Conservation (phyloP, 2,113 vertebrate species). For the Centropus unirufus region DNA sequence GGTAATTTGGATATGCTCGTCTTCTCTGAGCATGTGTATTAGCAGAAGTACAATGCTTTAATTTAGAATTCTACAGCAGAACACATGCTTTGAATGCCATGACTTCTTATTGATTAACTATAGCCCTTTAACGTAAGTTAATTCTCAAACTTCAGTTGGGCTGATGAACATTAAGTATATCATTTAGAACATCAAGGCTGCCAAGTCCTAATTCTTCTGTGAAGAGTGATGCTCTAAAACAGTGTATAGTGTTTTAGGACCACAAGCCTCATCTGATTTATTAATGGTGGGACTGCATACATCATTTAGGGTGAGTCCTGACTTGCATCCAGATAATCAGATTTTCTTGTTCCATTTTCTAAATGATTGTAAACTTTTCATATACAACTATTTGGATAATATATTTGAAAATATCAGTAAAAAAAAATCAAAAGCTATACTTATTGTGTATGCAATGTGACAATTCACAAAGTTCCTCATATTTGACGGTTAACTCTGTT, state of each 20-base stretch:
- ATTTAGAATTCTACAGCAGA: background rate
- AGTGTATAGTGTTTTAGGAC: background rate
- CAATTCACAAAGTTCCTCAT: background rate
- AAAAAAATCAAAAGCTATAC: background rate
- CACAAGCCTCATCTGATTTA: background rate
- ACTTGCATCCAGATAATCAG: background rate
- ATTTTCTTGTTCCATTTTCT: background rate
- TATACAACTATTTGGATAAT: background rate
- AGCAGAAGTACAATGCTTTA: slow-evolving; percentile 22
- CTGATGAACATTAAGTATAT: background rate
- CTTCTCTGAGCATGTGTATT: slow-evolving; percentile 2
- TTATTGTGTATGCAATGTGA: background rate
- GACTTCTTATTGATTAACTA: background rate
- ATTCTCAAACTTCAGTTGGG: background rate
- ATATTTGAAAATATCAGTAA: background rate
- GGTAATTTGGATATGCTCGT: background rate
- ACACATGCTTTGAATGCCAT: background rate
- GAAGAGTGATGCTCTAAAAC: background rate
- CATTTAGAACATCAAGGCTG: background rate
- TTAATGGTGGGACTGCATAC: background rate
- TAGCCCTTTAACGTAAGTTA: background rate
- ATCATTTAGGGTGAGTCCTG: background rate
- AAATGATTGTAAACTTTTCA: background rate
- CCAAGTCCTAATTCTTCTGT: background rate
- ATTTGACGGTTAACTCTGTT: background rate